Percentiles rank a stretch among this genome's conserved stretches.
phyloP scores from a whole-genome alignment of 2,888 invertebrate species.

The Synanthedon formicaeformis region DNA sequence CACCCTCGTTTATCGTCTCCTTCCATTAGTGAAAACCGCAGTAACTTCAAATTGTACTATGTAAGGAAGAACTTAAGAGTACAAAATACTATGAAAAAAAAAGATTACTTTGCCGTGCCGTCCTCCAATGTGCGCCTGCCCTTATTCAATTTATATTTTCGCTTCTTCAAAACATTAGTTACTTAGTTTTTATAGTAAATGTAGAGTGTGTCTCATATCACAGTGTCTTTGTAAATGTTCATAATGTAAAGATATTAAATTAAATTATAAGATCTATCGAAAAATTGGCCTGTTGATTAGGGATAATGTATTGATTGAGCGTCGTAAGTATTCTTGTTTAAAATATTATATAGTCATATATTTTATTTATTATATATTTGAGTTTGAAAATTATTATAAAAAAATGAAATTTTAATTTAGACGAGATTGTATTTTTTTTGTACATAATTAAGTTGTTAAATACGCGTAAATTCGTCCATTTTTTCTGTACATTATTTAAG shows the following conservation, averaged over 20 bases:
- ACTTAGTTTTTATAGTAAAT: conserved; percentile 10
- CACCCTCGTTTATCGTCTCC: too few species aligned
- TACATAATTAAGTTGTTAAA: conserved; percentile 56
- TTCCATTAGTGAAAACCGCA: too few species aligned
- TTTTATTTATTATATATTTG: conserved; percentile 1
- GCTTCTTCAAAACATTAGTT: not conserved
- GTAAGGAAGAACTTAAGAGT: too few species aligned
- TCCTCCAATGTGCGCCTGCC: too few species aligned
- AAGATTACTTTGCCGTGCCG: too few species aligned
- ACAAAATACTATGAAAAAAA: too few species aligned
- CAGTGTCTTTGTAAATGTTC: conserved; percentile 21
- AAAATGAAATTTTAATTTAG: conserved; percentile 14
- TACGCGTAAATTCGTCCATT: conserved; percentile 42
- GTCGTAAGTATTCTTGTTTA: not conserved
- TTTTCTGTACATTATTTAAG: conserved; percentile 25
- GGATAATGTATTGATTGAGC: not conserved
- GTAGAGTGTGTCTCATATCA: conserved; percentile 38
- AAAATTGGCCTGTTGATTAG: conserved; percentile 23
- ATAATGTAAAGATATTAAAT: conserved; percentile 24
- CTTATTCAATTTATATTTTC: not conserved
- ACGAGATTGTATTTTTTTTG: conserved; percentile 49
- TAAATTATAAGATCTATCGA: conserved; percentile 8
- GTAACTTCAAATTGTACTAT: too few species aligned
- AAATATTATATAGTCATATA: conserved; percentile 2
- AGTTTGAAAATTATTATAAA: not conserved